Evolutionary conservation across 2,888 invertebrate species (phyloP), one percentile per base, ranked within the genome.

Genomic region (Drosophila crucigera): DNA sequence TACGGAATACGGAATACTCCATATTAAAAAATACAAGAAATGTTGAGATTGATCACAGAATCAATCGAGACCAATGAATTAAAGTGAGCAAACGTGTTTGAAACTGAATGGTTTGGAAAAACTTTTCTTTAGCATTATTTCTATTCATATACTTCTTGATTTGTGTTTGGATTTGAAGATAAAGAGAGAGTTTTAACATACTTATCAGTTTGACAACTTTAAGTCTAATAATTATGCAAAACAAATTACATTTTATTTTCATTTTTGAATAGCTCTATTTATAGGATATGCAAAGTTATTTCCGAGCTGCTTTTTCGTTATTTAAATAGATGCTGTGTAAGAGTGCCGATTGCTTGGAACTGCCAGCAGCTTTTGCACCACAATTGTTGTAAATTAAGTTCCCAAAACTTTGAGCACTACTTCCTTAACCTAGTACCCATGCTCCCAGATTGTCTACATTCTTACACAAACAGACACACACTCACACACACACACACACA

Each of bases 341-440:
- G 41, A 61, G 47, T 43, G 31, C 49, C 16, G 30, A 35, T 41
- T 30, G 14, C 33, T 56, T 58, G 35, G 25, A 61, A 76, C 43
- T 75, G 47, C 37, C 58, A 47, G 39, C 61, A 52, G 30, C 55
- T 66, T 63, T 16, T n/a, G n/a, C 33, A 30, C 65, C 22, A 25
- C 22, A 78, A 62, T 73, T 70, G 60, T 58, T 64, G 63, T 52
- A 52, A 37, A 73, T 56, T 39, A 60, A 77, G 62, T 73, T 60
- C 1, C 53, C 16, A 31, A 25, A 77, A 74, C 60, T 77, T 74
- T 70, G 7, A 30, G 31, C 49, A 64, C 39, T 39, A 52, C 50
- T 39, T 31, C n/a, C 28, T 35, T 56, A 76, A 28, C 47, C 60
- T 50, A 3, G 2, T 16, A 35, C 16, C 35, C 16, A 16, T 35